Base-by-base conservation (phyloP, 1,140 invertebrate genomes). In the Ditylenchus dipsaci region DNA sequence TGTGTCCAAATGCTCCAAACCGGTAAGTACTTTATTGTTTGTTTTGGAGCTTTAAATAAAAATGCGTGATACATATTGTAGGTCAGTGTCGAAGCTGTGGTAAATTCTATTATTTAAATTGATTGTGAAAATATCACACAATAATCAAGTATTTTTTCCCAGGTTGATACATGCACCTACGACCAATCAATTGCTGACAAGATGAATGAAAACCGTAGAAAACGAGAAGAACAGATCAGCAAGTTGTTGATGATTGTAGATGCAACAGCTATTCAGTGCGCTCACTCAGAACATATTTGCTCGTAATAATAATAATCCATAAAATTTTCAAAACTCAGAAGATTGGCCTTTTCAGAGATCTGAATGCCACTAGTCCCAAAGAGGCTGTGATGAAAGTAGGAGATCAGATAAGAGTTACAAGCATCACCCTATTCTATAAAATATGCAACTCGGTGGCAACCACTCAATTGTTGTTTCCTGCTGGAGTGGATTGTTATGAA, bases 151-250 rank as follows among this genome's bases (percentile, higher is more conserved):
- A 26, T 19, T 47, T 63, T 17, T 43, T 19, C 63, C 15, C 21
- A 65, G 56, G 75, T 75, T 1, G 67, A 43, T 11, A 19, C 63
- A 23, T 56, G 33, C 60, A 49, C 63, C 15, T 75, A 75, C 30
- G 57, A 70, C 23, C 63, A 62, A 5, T 47, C 43, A 21, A 38
- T 76, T 61, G 73, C 73, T 8, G 30, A 43, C 26, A 56, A 61
- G 49, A 75, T 75, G 73, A 75, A 75, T 56, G 69, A 73, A 11
- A 75, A 75, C 19, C 75, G 73, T 33, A 53, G 58, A 30, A 67
- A 77, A 42, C 67, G 73, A 33, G 73, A 75, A 47, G 42, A 73
- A 26, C 45, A 71, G 29, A 65, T 78, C 15, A 59, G 53, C 11
- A 49, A 61, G 45, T 42, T 75, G 57, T 64, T 75, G 21, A 53